Evolutionary conservation across 2,888 invertebrate genomes (phyloP), one percentile per base, ranked within the genome.

Genomic region (Coenonympha glycerion): DNA sequence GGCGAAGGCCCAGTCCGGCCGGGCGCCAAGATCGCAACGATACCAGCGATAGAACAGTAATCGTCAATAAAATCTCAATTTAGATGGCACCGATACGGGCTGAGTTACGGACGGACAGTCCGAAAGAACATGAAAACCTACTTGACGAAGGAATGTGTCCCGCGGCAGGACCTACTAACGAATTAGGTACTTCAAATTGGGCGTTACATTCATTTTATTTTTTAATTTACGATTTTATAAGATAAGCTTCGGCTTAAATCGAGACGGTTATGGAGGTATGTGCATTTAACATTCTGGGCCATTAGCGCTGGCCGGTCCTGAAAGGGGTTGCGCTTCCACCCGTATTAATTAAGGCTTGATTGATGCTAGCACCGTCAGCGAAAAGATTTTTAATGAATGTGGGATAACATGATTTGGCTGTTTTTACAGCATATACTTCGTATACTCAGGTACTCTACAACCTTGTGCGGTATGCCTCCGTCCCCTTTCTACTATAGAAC

Each of bases 61-160:
- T 87, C 86, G 85, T 78, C 86, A 85, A 86, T 87, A 86, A 87
- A 86, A 86, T 87, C 86, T 87, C 86, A 84, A 84, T 86, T 85
- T 84, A 87, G 87, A 87, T 87, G 82, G 86, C 75, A 78, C 73
- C 81, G 87, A 87, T 87, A 87, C 69, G 73, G 71, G 55, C 79
- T 87, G 87, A 87, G 81, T 84, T 87, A 87, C 85, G 85, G 82
- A 78, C 85, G 78, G 78, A 71, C 81, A 69, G 73, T 65, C 71
- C 63, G 72, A 61, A 67, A 66, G 77, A 82, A 87, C 87, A 87
- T 81, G 87, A 81, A 87, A 87, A 86, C 83, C 84, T 87, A 86
- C 87, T 87, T 79, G 79, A 71, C 80, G 67, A 62, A 66, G 86
- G 87, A 87, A 87, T 87, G 86, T 68, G 79, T 70, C 74, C 66